These are phyloP conservation scores for Drosophila chauvacae DNA, from an alignment of 1,140 invertebrate genomes.

Conservation along the genomic window DNA sequence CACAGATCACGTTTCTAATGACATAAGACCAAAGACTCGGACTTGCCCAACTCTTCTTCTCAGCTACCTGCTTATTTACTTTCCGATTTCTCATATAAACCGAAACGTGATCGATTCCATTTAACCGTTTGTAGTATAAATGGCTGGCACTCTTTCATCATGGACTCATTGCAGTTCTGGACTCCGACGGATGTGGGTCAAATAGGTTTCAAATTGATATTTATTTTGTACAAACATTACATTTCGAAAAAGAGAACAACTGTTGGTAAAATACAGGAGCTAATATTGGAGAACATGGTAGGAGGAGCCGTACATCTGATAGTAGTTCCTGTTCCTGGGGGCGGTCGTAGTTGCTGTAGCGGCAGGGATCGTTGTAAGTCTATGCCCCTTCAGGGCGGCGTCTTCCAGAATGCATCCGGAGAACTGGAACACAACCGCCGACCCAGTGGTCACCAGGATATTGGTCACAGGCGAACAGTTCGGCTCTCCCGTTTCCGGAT, in stretches of 20 bases:
- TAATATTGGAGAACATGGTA: constrained; percentile 1
- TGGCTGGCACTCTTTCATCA: background rate
- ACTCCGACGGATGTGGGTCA: background rate
- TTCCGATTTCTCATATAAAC: background rate
- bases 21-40: constrained; percentile 2
- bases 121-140: background rate
- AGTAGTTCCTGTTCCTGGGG: background rate
- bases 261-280: background rate
- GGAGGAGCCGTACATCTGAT: constrained; percentile 12
- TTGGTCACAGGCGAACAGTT: constrained; percentile 6
- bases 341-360: background rate
- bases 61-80: background rate
- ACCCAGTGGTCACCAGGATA: constrained; percentile 16
- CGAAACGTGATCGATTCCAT: constrained; percentile 10
- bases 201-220: background rate
- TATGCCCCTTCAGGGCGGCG: background rate
- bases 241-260: background rate
- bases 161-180: background rate
- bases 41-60: background rate
- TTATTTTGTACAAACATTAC: background rate
- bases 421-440: constrained; percentile 8
- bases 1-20: constrained; percentile 38
- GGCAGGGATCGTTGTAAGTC: background rate
- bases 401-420: constrained; percentile 15
- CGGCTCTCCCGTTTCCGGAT: constrained; percentile 8